Conservation (phyloP, 2,797 vertebrate genomes). For the Gallirallus australis region DNA sequence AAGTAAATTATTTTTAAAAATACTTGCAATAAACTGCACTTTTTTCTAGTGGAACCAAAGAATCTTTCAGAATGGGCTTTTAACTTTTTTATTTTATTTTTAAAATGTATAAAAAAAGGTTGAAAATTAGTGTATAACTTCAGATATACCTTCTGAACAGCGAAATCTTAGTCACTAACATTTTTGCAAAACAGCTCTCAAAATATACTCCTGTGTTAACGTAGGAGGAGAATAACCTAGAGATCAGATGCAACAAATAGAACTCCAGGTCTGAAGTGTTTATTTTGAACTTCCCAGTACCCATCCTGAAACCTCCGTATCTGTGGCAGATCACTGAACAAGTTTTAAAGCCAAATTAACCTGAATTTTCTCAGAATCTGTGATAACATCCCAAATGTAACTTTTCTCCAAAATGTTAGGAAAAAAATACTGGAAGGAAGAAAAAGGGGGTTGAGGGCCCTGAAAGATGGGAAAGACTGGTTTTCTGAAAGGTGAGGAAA, state of each 20-base stretch:
- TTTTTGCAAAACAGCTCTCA: not conserved
- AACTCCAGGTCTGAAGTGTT: not conserved
- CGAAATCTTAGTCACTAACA: not conserved
- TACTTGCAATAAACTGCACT: not conserved
- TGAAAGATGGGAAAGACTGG: not conserved
- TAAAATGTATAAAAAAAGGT: not conserved
- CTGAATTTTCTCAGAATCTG: not conserved
- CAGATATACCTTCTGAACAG: not conserved
- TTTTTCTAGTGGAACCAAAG: not conserved
- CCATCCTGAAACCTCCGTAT: not conserved
- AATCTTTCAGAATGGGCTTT: not conserved
- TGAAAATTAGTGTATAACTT: not conserved
- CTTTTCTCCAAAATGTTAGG: not conserved
- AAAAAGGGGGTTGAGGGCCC: not conserved
- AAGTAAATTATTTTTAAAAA: not conserved
- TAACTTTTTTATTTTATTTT: not conserved
- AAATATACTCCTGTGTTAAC: not conserved
- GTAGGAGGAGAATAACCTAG: not conserved
- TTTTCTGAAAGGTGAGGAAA: not conserved
- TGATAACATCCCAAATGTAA: not conserved
- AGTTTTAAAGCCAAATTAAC: not conserved
- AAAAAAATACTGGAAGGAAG: not conserved
- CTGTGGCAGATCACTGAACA: not conserved
- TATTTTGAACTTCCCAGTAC: not conserved
- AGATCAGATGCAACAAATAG: not conserved